Evolutionary conservation across 2,888 invertebrate species (phyloP).

Genomic region (Trachelus troglodyta): DNA sequence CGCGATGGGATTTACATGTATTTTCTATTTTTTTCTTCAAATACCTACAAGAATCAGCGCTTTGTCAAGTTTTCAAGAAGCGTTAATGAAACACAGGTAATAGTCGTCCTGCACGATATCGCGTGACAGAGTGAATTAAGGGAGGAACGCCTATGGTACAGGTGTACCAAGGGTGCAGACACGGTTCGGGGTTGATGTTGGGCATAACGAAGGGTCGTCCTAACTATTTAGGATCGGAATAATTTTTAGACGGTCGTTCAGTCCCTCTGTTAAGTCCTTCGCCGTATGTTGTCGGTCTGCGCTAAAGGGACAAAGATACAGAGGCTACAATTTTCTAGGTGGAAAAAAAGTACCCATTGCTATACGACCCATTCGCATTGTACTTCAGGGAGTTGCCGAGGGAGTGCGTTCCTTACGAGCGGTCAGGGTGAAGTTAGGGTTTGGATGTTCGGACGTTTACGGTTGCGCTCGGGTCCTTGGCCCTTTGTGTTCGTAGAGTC

Average conservation of each 20-base stretch:
- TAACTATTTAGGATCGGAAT: not conserved
- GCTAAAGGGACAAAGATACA: not conserved
- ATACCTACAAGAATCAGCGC: not conserved
- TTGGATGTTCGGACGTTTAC: conserved; percentile 37
- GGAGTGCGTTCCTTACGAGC: not conserved
- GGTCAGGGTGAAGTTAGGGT: not conserved
- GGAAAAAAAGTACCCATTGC: not conserved
- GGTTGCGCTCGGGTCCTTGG: conserved; percentile 38
- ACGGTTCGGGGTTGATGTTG: not conserved
- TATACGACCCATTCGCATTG: not conserved
- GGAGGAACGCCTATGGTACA: not conserved
- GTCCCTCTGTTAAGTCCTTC: not conserved
- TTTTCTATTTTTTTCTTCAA: not conserved
- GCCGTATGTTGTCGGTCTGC: not conserved
- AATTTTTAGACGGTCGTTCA: not conserved
- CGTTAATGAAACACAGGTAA: not conserved
- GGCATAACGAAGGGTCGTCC: not conserved
- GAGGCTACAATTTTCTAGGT: not conserved
- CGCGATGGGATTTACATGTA: not conserved
- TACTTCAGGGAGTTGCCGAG: not conserved
- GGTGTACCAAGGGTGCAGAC: not conserved
- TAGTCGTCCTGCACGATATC: not conserved
- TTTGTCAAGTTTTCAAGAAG: not conserved
- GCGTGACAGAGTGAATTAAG: not conserved
- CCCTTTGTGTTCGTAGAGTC: conserved; percentile 43